These are phyloP conservation scores for Apis florea DNA, from an alignment of 1,140 invertebrate genomes.

Conservation along the genomic window DNA sequence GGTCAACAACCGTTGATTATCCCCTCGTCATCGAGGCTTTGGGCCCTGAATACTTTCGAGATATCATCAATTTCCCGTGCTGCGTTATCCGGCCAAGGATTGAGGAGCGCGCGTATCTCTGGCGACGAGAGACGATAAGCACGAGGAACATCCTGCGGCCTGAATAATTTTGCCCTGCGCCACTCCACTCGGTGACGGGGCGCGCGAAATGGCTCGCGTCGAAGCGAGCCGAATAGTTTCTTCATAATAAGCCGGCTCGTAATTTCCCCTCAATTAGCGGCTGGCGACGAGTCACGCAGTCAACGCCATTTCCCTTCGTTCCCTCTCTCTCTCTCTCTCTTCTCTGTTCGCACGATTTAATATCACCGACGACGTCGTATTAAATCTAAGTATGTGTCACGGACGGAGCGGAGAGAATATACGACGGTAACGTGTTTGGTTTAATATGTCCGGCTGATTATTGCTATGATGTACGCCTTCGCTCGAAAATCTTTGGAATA, in stretches of 20 bases:
- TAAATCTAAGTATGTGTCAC: neutral
- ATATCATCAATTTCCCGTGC: slow-evolving; percentile 34
- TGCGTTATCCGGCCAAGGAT: neutral
- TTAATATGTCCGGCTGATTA: too few species aligned
- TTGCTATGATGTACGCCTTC: too few species aligned
- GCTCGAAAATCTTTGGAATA: too few species aligned
- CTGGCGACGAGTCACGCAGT: slow-evolving; percentile 52
- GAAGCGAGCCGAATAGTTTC: slow-evolving; percentile 64
- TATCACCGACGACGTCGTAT: slow-evolving; percentile 12
- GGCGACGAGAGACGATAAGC: slow-evolving; percentile 12
- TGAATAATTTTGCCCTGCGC: slow-evolving; percentile 39
- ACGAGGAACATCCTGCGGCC: slow-evolving; percentile 19
- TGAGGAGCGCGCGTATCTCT: neutral
- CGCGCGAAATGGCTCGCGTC: slow-evolving; percentile 64
- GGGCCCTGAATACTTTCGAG: slow-evolving; percentile 7
- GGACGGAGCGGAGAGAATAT: neutral
- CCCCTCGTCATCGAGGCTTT: slow-evolving; percentile 1
- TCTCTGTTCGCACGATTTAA: neutral
- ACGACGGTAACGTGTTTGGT: neutral
- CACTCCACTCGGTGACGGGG: slow-evolving; percentile 37
- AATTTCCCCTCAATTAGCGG: slow-evolving; percentile 69
- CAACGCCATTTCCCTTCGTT: slow-evolving; percentile 14
- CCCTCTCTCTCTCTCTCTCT: too few species aligned
- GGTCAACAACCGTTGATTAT: slow-evolving; percentile 33
- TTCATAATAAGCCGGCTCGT: slow-evolving; percentile 66